phyloP scores from a whole-genome alignment of 2,113 vertebrate genomes.

The Phrynocephalus versicolor region DNA sequence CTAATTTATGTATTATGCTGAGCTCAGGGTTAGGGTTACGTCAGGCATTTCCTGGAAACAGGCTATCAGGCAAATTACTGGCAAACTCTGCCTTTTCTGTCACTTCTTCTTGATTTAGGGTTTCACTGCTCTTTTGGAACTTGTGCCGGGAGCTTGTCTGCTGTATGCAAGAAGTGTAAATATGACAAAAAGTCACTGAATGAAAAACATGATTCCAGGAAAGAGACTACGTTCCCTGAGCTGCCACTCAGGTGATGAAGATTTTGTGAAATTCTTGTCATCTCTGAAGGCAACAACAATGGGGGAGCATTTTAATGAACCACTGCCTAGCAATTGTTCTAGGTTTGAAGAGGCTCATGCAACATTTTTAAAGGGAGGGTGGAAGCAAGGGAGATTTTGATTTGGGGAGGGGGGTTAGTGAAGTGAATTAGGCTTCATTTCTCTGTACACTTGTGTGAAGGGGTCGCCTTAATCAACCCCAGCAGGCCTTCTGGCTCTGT shows the following conservation, averaged over 20 bases:
- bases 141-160: not conserved
- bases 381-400: not conserved
- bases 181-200: not conserved
- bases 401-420: not conserved
- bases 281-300: not conserved
- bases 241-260: not conserved
- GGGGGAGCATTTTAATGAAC: not conserved
- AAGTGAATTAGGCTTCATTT: not conserved
- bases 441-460: not conserved
- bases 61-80: conserved; percentile 26
- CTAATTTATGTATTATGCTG: conserved; percentile 26
- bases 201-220: conserved; percentile 3
- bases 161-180: not conserved
- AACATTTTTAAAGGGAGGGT: not conserved
- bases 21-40: conserved; percentile 18
- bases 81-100: not conserved
- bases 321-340: not conserved
- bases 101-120: not conserved
- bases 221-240: not conserved
- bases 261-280: not conserved
- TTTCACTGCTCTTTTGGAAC: not conserved
- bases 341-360: not conserved
- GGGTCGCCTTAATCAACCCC: not conserved
- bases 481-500: not conserved
- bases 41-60: conserved; percentile 32